Evolutionary conservation across 1,140 invertebrate species (phyloP).

Genomic region (Musca domestica): DNA sequence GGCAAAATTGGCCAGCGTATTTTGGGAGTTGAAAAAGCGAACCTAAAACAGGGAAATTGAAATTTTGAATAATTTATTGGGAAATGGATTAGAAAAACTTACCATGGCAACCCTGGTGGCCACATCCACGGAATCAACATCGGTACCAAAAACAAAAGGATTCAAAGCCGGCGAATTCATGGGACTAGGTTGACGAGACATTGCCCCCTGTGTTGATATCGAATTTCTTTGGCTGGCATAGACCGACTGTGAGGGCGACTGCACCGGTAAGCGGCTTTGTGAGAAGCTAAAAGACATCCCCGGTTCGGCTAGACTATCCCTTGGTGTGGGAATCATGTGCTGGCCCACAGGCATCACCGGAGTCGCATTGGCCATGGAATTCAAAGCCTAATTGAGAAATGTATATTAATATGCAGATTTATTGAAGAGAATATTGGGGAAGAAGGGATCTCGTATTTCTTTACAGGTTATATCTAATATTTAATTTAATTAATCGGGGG

Average conservation of each 20-base stretch:
- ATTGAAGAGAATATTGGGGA: neutral
- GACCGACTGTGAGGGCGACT: slow-evolving; percentile 44
- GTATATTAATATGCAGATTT: neutral
- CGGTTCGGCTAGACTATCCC: slow-evolving; percentile 65
- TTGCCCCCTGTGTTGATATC: slow-evolving; percentile 44
- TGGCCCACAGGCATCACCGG: slow-evolving; percentile 56
- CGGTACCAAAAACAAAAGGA: slow-evolving; percentile 92
- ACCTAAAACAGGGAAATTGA: slow-evolving; percentile 60
- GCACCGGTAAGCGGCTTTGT: slow-evolving; percentile 42
- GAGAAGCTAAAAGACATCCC: slow-evolving; percentile 41
- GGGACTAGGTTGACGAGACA: slow-evolving; percentile 46
- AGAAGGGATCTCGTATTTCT: no score
- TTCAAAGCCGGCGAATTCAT: slow-evolving; percentile 62
- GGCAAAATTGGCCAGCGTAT: slow-evolving; percentile 93
- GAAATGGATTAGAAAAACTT: slow-evolving; percentile 28
- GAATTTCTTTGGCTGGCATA: slow-evolving; percentile 49
- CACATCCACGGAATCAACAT: slow-evolving; percentile 98
- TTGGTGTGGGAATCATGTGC: slow-evolving; percentile 62
- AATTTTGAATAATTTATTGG: neutral
- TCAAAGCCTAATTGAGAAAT: slow-evolving; percentile 61
- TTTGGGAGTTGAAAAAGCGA: slow-evolving; percentile 97
- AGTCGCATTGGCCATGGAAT: slow-evolving; percentile 63
- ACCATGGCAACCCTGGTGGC: slow-evolving; percentile 98
- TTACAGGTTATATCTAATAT: neutral
- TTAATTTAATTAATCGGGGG: neutral